A percentile compares a stretch with the other conserved stretches of the same genome.
These are phyloP conservation scores for Heliconius hermathena DNA, from an alignment of 1,140 invertebrate genomes.

Conservation along the genomic window DNA sequence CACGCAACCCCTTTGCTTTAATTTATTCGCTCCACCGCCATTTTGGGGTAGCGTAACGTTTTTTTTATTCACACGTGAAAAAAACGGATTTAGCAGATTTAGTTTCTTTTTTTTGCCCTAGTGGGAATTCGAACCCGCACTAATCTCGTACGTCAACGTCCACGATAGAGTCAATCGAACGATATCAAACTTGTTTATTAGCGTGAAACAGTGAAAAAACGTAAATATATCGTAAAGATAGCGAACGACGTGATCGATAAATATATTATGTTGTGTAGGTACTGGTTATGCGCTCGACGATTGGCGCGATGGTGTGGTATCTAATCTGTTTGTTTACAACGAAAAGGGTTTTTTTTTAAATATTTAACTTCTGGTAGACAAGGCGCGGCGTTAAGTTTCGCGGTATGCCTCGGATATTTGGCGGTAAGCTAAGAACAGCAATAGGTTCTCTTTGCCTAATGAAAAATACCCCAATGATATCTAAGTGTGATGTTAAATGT, in stretches of 20 bases:
- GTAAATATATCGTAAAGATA: constrained; percentile 13
- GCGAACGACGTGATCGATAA: neutral
- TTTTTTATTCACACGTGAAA: neutral
- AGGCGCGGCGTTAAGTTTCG: no score
- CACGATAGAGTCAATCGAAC: neutral
- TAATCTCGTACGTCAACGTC: neutral
- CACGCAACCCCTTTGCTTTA: neutral
- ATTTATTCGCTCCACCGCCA: neutral
- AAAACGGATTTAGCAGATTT: no score
- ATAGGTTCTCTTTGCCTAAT: no score
- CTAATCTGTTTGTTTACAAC: neutral
- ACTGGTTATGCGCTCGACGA: neutral
- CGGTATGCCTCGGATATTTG: no score
- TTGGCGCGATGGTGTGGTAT: neutral
- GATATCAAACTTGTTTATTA: neutral
- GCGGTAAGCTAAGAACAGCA: no score
- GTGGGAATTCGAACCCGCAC: neutral
- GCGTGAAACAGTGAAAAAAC: neutral
- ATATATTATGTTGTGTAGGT: neutral
- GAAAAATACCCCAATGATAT: no score
- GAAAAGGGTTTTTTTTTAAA: neutral
- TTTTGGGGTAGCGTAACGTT: neutral
- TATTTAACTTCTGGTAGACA: no score
- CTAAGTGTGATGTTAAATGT: no score
- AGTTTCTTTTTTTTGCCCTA: no score